Conservation (phyloP, 1,140 invertebrate genomes). For the Uloborus diversus region DNA sequence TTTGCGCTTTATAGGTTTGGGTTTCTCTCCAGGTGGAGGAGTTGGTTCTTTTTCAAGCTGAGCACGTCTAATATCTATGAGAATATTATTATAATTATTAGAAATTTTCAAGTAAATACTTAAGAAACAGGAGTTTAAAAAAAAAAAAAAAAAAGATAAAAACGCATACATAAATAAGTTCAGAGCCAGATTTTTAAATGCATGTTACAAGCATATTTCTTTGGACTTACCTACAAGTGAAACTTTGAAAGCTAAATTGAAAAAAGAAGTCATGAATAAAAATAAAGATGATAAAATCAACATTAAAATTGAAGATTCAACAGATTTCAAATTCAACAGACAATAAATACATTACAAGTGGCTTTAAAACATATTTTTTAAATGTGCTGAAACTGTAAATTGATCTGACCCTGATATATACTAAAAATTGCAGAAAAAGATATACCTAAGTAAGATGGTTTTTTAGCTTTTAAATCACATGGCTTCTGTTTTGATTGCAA, state of each 20-base stretch:
- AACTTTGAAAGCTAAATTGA: too few species aligned
- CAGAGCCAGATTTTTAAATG: too few species aligned
- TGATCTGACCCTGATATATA: too few species aligned
- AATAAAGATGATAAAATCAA: background rate
- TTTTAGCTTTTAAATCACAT: constrained; percentile 46
- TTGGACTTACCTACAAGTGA: too few species aligned
- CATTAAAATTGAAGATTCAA: background rate
- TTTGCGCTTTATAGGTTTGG: constrained; percentile 59
- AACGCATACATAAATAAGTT: background rate
- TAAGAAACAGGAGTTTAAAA: too few species aligned
- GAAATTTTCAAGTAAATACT: too few species aligned
- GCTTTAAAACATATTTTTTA: too few species aligned
- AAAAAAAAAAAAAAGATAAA: background rate
- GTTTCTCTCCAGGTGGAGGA: constrained; percentile 60
- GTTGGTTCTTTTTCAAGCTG: constrained; percentile 60
- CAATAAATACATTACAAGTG: too few species aligned
- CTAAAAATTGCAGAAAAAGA: background rate
- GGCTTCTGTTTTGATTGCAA: constrained; percentile 23
- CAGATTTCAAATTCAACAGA: too few species aligned
- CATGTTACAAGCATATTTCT: too few species aligned
- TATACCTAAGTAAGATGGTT: constrained; percentile 51
- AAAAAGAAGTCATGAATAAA: too few species aligned
- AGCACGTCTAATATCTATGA: constrained; percentile 59
- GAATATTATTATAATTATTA: background rate
- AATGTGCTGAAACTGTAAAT: too few species aligned